Evolutionary conservation across 2,113 vertebrate genomes (phyloP), one percentile per base, ranked within the genome.

Genomic region (Lophotis ruficrista): DNA sequence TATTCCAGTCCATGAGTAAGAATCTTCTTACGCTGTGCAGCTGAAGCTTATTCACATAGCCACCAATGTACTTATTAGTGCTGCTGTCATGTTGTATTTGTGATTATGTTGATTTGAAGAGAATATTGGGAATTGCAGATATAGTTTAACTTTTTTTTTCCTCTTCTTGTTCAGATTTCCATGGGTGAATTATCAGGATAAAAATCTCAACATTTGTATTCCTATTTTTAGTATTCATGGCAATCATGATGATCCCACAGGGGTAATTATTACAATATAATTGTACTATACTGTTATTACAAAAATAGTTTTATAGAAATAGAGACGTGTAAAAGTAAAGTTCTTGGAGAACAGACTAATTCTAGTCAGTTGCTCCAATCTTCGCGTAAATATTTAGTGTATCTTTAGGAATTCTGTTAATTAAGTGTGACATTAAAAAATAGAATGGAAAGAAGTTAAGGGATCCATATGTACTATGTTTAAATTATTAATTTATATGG

Each of bases 211-310:
- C 97, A 98, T 99, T 97, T 99, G 99, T 47, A 98, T 99, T 93
- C 99, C 99, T 6, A 97, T 99, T 73, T 99, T 99, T 94, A 99
- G 99, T 96, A 98, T 99, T 95, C 99, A 99, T 92, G 99, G 99
- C 83, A 99, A 99, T 98, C 99, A 99, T 41, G 99, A 99, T 88
- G 99, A 99, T 97, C 99, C 99, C 43, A 99, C 99, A 4, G 99
- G 99, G 98, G 99, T 99, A 98, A 99, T 97, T 97, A 98, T 97
- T 94, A 10, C 47, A n/a, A n/a, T 6, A 2, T 50, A 51, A 87
- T 86, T 75, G 31, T 82, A 43, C 30, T 57, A 9, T 38, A 41
- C 6, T 62, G 10, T 70, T 78, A 25, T 77, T 77, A 12, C 19
- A 50, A 25, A 78, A 53, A 87, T 65, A 68, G 23, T 83, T 18